These are phyloP conservation scores for Fopius arisanus DNA, from an alignment of 1,140 invertebrate genomes.

Conservation along the genomic window DNA sequence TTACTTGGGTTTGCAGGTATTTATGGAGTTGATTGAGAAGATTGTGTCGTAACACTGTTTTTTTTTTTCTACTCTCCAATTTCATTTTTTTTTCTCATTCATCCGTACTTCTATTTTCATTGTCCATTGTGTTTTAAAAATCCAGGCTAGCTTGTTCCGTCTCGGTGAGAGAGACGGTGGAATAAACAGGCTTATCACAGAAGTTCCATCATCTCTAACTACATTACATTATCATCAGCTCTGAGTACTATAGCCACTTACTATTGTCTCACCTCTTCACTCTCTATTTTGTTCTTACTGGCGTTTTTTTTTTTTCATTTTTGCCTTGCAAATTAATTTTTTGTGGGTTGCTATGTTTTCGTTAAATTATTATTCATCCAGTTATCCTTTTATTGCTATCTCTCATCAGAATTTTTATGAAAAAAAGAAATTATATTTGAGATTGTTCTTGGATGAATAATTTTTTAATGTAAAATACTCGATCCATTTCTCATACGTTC, in stretches of 20 bases:
- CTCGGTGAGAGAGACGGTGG: background rate
- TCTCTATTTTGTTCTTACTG: constrained; percentile 21
- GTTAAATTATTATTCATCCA: background rate
- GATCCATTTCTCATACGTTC: background rate
- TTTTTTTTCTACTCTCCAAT: constrained; percentile 24
- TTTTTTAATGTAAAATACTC: background rate
- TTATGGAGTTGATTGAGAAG: constrained; percentile 49
- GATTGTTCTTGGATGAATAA: too few relatives aligned
- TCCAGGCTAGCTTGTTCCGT: background rate
- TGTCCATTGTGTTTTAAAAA: background rate
- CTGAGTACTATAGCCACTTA: background rate
- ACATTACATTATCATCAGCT: constrained; percentile 15
- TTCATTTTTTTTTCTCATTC: constrained; percentile 16
- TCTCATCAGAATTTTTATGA: too few relatives aligned
- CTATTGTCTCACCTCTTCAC: background rate
- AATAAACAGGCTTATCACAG: background rate
- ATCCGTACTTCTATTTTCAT: constrained; percentile 4
- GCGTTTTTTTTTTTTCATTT: constrained; percentile 16
- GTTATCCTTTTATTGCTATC: too few relatives aligned
- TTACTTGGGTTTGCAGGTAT: constrained; percentile 59
- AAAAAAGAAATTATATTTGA: too few relatives aligned
- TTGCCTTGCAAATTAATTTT: constrained; percentile 33
- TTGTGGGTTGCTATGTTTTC: constrained; percentile 23
- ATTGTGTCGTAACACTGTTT: constrained; percentile 49
- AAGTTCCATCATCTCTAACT: constrained; percentile 24